These are phyloP conservation scores for Piliocolobus tephrosceles DNA, from an alignment of 2,113 vertebrate genomes.

Conservation along the genomic window DNA sequence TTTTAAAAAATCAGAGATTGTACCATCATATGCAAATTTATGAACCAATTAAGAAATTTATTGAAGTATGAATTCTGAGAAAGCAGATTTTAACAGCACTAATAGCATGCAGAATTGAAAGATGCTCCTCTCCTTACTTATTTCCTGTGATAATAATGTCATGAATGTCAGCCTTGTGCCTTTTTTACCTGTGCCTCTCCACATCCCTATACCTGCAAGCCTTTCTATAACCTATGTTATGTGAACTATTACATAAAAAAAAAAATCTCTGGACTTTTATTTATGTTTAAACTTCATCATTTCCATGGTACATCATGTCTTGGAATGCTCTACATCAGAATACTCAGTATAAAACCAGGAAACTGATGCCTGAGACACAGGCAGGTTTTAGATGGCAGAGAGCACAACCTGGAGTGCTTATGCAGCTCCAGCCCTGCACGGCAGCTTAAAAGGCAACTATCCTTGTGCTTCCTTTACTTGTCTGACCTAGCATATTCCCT, in stretches of 20 bases:
- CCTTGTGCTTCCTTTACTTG: background rate
- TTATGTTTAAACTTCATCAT: background rate
- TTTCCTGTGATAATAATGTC: background rate
- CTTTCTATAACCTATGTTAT: background rate
- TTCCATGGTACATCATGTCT: background rate
- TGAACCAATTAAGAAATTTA: background rate
- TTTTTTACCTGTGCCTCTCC: background rate
- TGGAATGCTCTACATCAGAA: background rate
- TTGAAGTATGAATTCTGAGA: background rate
- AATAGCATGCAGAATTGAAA: background rate
- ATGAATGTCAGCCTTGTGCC: background rate
- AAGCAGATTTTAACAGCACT: background rate
- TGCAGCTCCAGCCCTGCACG: fast-evolving
- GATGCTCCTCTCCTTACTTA: background rate
- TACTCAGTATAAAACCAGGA: background rate
- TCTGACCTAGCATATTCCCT: background rate
- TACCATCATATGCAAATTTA: background rate
- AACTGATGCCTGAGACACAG: background rate
- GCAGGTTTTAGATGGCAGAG: background rate
- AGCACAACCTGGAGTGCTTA: fast-evolving
- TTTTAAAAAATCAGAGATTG: background rate
- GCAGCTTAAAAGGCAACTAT: background rate
- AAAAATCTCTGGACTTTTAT: background rate
- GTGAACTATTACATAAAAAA: background rate
- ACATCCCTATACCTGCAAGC: background rate